Conservation (phyloP, 1,140 invertebrate genomes). For the Heterodera carotae region DNA sequence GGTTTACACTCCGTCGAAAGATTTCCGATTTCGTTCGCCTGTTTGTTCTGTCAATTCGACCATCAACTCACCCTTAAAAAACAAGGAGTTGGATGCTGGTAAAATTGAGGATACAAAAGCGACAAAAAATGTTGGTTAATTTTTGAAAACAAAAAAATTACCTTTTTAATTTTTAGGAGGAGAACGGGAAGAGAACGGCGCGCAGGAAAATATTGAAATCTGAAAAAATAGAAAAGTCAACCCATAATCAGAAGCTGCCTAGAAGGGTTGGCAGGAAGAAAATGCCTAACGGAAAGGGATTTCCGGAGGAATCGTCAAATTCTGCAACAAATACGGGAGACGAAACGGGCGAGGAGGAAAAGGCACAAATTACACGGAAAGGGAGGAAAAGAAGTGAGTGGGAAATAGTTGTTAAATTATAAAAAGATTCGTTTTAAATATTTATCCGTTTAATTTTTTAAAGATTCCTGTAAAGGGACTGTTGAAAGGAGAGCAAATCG, state of each 20-base stretch:
- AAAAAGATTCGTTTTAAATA: too few species aligned
- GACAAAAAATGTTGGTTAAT: constrained; percentile 16
- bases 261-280: neutral
- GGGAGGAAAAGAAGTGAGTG: constrained; percentile 11
- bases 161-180: neutral
- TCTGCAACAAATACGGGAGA: constrained; percentile 11
- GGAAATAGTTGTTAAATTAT: constrained; percentile 22
- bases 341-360: neutral
- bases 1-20: constrained; percentile 38
- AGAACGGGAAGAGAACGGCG: neutral
- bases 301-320: constrained; percentile 1
- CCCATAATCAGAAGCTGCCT: neutral
- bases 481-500: neutral
- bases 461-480: constrained; percentile 3
- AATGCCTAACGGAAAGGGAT: neutral
- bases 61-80: constrained; percentile 21
- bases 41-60: neutral
- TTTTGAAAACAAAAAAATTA: neutral
- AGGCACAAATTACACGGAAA: neutral
- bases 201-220: neutral
- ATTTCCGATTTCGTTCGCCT: constrained; percentile 32
- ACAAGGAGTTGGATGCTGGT: constrained; percentile 12
- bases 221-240: neutral
- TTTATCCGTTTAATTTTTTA: neutral
- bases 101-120: constrained; percentile 5